A percentile compares a stretch with the other conserved stretches of the same genome.
Evolutionary conservation across 2,113 vertebrate genomes (phyloP).

Genomic region (Sinocyclocheilus anophthalmus): DNA sequence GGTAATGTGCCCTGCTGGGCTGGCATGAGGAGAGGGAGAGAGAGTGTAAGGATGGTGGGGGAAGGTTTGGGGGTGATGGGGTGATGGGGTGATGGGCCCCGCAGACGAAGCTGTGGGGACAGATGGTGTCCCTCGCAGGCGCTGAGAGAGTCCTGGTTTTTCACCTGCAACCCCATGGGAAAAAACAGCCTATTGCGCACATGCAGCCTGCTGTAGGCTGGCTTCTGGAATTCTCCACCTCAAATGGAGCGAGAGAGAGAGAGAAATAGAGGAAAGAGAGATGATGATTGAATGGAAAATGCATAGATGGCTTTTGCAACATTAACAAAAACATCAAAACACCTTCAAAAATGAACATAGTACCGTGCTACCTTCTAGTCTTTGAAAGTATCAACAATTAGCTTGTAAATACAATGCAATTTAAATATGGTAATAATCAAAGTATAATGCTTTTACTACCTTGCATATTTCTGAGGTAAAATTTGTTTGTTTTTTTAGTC

Average conservation of each 20-base stretch:
- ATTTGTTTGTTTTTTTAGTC: not conserved
- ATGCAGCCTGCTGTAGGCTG: constrained; percentile 69
- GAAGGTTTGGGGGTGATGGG: constrained; percentile 43
- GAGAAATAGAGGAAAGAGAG: constrained; percentile 53
- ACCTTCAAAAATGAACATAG: not conserved
- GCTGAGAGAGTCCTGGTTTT: constrained; percentile 78
- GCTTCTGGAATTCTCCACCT: constrained; percentile 73
- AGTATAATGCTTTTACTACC: not conserved
- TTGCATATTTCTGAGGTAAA: not conserved
- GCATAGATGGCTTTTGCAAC: not conserved
- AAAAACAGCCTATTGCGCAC: constrained; percentile 73
- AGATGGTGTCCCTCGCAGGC: constrained; percentile 80
- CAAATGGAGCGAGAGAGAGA: constrained; percentile 58
- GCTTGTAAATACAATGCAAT: not conserved
- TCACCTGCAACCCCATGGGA: constrained; percentile 83
- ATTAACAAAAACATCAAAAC: not conserved
- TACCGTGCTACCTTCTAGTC: not conserved
- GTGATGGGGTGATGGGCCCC: constrained; percentile 56
- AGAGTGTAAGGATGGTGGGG: constrained; percentile 60
- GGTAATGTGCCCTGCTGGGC: constrained; percentile 64
- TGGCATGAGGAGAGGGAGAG: constrained; percentile 63
- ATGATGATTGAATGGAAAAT: constrained; percentile 44
- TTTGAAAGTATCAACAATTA: not conserved
- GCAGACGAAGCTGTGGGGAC: constrained; percentile 75
- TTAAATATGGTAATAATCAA: not conserved